Conservation (phyloP, 1,140 invertebrate genomes). For the Battus philenor region DNA sequence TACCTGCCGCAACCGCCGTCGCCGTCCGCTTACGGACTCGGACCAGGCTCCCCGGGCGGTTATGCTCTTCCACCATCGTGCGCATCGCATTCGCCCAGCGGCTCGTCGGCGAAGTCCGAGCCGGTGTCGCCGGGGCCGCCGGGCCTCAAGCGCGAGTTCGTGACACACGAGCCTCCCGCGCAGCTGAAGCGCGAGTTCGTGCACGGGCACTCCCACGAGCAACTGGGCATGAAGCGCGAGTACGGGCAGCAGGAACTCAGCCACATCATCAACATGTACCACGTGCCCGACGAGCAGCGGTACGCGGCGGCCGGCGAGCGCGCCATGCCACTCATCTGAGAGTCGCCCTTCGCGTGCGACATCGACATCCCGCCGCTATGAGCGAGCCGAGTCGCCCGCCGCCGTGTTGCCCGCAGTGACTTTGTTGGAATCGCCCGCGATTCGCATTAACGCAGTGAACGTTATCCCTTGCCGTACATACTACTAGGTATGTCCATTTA, state of each 20-base stretch:
- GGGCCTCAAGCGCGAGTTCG: constrained; percentile 83
- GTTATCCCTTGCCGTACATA: constrained; percentile 59
- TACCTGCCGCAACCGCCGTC: constrained; percentile 79
- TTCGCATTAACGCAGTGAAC: constrained; percentile 57
- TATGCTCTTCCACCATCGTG: constrained; percentile 81
- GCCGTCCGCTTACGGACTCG: constrained; percentile 80
- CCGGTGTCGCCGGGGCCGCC: constrained; percentile 84
- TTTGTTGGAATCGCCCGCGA: constrained; percentile 42
- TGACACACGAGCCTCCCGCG: constrained; percentile 78
- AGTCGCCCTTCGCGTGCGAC: constrained; percentile 75
- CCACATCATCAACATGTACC: constrained; percentile 81
- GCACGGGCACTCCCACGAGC: constrained; percentile 82
- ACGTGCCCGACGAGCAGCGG: constrained; percentile 76
- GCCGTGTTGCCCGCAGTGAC: constrained; percentile 38
- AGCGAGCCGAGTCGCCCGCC: constrained; percentile 54
- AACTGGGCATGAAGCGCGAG: constrained; percentile 81
- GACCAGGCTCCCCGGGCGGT: constrained; percentile 80
- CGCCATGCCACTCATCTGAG: constrained; percentile 75
- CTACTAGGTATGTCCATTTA: constrained; percentile 68
- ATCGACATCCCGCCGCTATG: constrained; percentile 77
- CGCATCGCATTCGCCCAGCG: constrained; percentile 85
- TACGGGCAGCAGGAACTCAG: constrained; percentile 78
- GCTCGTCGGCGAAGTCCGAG: constrained; percentile 89
- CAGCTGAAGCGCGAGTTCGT: constrained; percentile 86
- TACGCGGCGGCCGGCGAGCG: constrained; percentile 70